Percentiles rank a stretch among this genome's conserved stretches.
These are phyloP conservation scores for Hydractinia echinata DNA, from an alignment of 30 jellyfish, hydroid and myxozoan genomes.

Conservation along the genomic window DNA sequence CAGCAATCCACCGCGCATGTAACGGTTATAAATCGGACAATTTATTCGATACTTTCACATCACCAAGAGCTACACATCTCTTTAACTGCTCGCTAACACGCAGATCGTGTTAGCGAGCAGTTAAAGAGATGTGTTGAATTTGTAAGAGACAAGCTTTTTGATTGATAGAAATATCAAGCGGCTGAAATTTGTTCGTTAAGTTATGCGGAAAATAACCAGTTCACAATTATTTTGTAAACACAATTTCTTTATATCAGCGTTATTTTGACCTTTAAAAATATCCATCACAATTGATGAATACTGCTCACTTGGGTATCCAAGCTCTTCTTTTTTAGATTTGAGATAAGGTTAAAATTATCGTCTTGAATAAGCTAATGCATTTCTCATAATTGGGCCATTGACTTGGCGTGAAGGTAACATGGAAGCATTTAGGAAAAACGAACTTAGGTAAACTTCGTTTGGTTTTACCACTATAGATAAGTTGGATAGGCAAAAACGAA, in stretches of 20 bases:
- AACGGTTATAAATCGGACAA: slow-evolving; percentile 16
- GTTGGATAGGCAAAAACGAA: slow-evolving; percentile 5
- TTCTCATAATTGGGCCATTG: slow-evolving; percentile 6
- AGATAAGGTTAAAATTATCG: background rate
- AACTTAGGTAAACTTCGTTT: slow-evolving; percentile 13
- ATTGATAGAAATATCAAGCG: slow-evolving; percentile 13
- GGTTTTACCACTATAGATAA: slow-evolving; percentile 11
- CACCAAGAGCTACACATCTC: slow-evolving; percentile 21
- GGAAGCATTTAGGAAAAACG: background rate
- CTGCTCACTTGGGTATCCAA: slow-evolving; percentile 19
- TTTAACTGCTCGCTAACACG: slow-evolving; percentile 17
- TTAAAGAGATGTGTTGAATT: too few relatives aligned
- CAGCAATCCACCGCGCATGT: slow-evolving; percentile 28
- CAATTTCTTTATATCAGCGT: background rate
- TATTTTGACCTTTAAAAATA: slow-evolving; percentile 8
- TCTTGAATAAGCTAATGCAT: slow-evolving; percentile 22
- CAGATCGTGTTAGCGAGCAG: slow-evolving; percentile 10
- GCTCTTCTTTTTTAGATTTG: background rate
- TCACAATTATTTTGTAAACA: slow-evolving; percentile 6
- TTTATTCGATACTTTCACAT: slow-evolving; percentile 2
- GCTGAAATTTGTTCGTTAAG: slow-evolving; percentile 13
- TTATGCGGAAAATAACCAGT: background rate
- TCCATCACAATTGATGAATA: background rate
- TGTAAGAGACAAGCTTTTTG: too few relatives aligned
- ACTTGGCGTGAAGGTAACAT: background rate